Evolutionary conservation across 2,888 invertebrate genomes (phyloP), one percentile per base, ranked within the genome.

Genomic region (Caenorhabditis imperialis): DNA sequence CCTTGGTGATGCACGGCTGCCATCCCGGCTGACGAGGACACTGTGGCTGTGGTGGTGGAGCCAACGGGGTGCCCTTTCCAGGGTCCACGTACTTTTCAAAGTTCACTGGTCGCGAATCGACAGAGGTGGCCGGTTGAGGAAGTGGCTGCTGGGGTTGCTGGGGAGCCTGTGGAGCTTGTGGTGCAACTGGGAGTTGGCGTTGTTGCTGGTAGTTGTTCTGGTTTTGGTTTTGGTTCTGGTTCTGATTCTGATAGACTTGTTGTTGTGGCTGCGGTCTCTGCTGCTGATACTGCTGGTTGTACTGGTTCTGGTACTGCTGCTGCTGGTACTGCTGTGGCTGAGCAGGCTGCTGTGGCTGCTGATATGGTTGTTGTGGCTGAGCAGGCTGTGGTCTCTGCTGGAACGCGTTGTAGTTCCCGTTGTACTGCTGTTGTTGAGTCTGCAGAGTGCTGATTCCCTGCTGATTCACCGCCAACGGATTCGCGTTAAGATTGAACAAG

Each of bases 1-100:
- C 82, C 58, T 87, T 87, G 10, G 83, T 72, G 40, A 87, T 84
- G 73, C 87, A 87, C 20, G 87, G 86, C 58, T 84, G 81, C 85
- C 85, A 87, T 71, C 84, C 85, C 20, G 86, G 85, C 57, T 85
- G 86, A 38, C 81, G 77, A 25, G 87, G 86, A 50, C 87, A 87
- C 77, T 70, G 70, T 3, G 70, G 50, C 54, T 63, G 22, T 18
- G 58, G 61, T 54, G 75, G 55, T 54, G 60, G 55, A 40, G 60
- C 55, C 12, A 70, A 53, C 48, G 72, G 72, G 18, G 63, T 61
- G 47, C 71, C 75, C 58, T 70, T 75, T 50, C 73, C 77, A 14
- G 63, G 45, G 42, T 80, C 75, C n/a, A 73, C 60, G 38, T 80
- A 75, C 22, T 80, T 80, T 42, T 78, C 71, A 23, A 74, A 70